Percentiles rank a stretch among this genome's conserved stretches.
Conservation (phyloP, 92 coral and sea anemone genomes). For the Phenganax subtilis region DNA sequence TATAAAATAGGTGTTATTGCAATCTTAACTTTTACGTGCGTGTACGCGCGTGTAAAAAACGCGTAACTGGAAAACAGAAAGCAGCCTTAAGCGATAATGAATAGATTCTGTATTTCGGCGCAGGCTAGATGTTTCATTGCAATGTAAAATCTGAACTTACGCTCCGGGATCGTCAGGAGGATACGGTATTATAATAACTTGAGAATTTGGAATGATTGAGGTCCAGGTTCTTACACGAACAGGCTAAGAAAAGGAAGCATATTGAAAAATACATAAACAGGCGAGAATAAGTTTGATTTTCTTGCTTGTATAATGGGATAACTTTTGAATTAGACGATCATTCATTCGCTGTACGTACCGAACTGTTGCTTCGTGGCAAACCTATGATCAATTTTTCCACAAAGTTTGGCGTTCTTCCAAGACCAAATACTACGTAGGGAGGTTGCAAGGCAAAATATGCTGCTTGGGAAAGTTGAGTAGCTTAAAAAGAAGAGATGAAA, state of each 20-base stretch:
- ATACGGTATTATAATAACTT: slow-evolving; percentile 84
- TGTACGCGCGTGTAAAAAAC: too few relatives aligned
- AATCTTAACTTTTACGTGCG: too few relatives aligned
- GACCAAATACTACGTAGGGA: slow-evolving; percentile 85
- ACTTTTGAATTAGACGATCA: too few relatives aligned
- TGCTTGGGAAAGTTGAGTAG: slow-evolving; percentile 90
- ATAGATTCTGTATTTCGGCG: too few relatives aligned
- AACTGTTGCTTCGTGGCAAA: slow-evolving; percentile 62
- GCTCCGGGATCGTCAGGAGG: slow-evolving; percentile 71
- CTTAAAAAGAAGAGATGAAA: slow-evolving; percentile 39
- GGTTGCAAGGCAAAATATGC: slow-evolving; percentile 92
- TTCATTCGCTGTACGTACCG: slow-evolving; percentile 53
- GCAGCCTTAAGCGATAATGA: too few relatives aligned
- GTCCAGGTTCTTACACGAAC: slow-evolving; percentile 65
- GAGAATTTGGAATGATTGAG: slow-evolving; percentile 93
- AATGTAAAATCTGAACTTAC: slow-evolving; percentile 49
- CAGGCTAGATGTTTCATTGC: background rate
- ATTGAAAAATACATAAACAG: background rate
- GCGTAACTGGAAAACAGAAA: too few relatives aligned
- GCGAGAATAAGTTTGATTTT: background rate
- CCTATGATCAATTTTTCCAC: slow-evolving; percentile 73
- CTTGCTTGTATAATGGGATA: too few relatives aligned
- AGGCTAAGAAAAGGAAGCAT: slow-evolving; percentile 52
- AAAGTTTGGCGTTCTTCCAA: slow-evolving; percentile 93
- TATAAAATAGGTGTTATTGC: too few relatives aligned